A percentile compares a stretch with the other conserved stretches of the same genome.
Evolutionary conservation across 2,888 invertebrate genomes (phyloP).

Genomic region (Chelonus formosanus): DNA sequence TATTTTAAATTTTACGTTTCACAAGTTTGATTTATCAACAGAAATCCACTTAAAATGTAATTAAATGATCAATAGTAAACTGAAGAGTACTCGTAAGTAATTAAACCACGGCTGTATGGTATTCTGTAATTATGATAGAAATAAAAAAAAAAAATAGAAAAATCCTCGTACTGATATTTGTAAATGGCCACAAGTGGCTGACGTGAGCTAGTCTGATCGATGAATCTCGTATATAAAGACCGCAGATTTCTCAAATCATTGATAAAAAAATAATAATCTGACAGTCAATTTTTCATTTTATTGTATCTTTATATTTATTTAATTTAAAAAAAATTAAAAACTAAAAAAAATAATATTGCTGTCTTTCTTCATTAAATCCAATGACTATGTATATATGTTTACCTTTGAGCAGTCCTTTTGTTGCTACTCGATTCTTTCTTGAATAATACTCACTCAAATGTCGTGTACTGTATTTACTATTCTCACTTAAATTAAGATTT

Average conservation of each 20-base stretch:
- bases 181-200: constrained; percentile 61
- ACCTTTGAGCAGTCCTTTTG: constrained; percentile 57
- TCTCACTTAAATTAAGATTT: constrained; percentile 17
- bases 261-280: not conserved
- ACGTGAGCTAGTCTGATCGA: constrained; percentile 56
- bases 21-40: too few relatives aligned
- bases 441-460: constrained; percentile 12
- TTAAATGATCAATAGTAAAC: too few relatives aligned
- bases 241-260: constrained; percentile 6
- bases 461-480: constrained; percentile 18
- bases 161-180: constrained; percentile 39
- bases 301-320: too few relatives aligned
- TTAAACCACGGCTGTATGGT: not conserved
- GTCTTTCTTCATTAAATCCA: constrained; percentile 3
- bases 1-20: too few relatives aligned
- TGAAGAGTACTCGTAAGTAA: too few relatives aligned
- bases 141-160: constrained; percentile 30
- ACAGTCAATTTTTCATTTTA: not conserved
- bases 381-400: constrained; percentile 48
- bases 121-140: constrained; percentile 4
- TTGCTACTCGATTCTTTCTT: constrained; percentile 48
- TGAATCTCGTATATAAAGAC: constrained; percentile 47
- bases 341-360: not conserved
- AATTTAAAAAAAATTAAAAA: not conserved
- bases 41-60: too few relatives aligned